These are phyloP conservation scores for Oligia strigilis DNA, from an alignment of 2,888 invertebrate species.

Conservation along the genomic window DNA sequence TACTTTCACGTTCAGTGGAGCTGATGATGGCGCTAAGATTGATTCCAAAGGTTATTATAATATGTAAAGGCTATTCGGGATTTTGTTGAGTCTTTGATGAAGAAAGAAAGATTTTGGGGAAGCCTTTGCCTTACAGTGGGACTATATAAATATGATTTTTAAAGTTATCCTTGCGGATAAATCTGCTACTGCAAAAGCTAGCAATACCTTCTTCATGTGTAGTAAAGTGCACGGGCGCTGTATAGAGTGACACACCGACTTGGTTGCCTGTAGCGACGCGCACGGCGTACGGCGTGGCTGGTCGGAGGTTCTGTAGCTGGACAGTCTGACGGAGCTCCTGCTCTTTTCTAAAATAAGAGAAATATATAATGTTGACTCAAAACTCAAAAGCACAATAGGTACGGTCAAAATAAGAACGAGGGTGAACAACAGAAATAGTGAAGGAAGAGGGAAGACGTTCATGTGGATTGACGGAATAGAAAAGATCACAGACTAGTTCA, in stretches of 20 bases:
- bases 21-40: slow-evolving; percentile 82
- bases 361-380: background rate
- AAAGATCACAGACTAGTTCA: background rate
- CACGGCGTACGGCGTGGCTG: slow-evolving; percentile 84
- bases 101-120: too few relatives aligned
- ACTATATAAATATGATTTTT: background rate
- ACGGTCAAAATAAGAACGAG: background rate
- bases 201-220: slow-evolving; percentile 87
- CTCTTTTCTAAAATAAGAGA: slow-evolving; percentile 78
- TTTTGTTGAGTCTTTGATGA: too few relatives aligned
- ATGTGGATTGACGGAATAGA: background rate
- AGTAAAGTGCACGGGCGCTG: slow-evolving; percentile 85
- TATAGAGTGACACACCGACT: slow-evolving; percentile 85
- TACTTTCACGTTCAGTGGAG: slow-evolving; percentile 83
- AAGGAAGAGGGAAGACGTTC: background rate
- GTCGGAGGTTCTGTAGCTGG: slow-evolving; percentile 83
- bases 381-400: background rate
- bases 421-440: background rate
- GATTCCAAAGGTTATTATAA: too few relatives aligned
- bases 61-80: too few relatives aligned
- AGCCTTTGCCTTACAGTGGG: too few relatives aligned
- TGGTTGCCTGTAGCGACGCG: slow-evolving; percentile 87
- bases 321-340: slow-evolving; percentile 81
- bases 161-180: background rate
- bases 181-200: background rate